Conservation (phyloP, 2,797 vertebrate genomes). For the Crocodylus rhombifer region DNA sequence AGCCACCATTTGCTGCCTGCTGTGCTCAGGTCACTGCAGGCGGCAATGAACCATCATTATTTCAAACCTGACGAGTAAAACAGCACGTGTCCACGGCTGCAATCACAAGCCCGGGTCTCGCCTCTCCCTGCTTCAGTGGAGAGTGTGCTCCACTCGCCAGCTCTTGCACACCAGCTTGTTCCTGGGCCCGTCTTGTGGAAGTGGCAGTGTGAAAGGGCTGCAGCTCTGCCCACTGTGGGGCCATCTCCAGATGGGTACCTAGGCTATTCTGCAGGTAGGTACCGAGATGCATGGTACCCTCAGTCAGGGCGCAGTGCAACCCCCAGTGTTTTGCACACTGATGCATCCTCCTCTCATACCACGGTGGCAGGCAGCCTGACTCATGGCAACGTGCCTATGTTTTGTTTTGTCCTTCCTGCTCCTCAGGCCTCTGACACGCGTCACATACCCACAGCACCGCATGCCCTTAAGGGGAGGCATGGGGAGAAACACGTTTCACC, state of each 20-base stretch:
- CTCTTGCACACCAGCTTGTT: no score
- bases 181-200: neutral
- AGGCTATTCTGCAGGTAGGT: neutral
- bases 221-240: neutral
- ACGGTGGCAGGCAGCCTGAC: neutral
- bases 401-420: neutral
- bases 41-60: neutral
- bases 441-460: neutral
- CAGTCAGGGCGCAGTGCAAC: neutral
- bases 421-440: neutral
- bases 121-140: neutral
- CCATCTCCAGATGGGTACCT: neutral
- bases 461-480: neutral
- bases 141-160: neutral
- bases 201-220: neutral
- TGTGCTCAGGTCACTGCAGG: neutral
- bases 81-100: neutral
- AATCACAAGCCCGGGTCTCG: neutral
- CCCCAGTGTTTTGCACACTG: neutral
- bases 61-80: neutral
- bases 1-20: neutral
- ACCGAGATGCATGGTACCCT: neutral
- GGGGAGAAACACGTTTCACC: neutral
- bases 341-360: neutral
- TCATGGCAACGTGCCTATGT: neutral